phyloP scores from a whole-genome alignment of 2,113 vertebrate genomes.

The Carassius auratus region DNA sequence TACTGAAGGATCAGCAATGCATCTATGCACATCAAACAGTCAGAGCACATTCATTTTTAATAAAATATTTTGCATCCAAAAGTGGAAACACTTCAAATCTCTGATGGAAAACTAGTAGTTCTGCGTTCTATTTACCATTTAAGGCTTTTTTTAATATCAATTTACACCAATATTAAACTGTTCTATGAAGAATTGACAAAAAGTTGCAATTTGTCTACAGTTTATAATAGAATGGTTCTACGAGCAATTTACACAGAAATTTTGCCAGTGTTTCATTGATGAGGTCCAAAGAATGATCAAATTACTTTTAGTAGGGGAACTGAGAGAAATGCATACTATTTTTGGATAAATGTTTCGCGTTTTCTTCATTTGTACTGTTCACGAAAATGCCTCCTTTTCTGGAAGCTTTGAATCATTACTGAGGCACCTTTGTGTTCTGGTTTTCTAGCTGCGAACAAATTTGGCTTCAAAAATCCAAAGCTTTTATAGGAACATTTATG shows the following conservation, averaged over 20 bases:
- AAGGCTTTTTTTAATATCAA: background rate
- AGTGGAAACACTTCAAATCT: too few relatives aligned
- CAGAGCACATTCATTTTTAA: too few relatives aligned
- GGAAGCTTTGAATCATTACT: constrained; percentile 81
- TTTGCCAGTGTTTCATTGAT: background rate
- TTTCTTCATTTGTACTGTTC: constrained; percentile 73
- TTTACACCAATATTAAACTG: too few relatives aligned
- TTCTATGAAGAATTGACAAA: background rate
- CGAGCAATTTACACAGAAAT: background rate
- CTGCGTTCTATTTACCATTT: too few relatives aligned
- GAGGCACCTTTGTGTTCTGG: constrained; percentile 82
- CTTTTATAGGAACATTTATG: constrained; percentile 89
- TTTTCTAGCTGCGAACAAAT: constrained; percentile 74
- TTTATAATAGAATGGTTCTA: background rate
- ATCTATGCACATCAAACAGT: too few relatives aligned
- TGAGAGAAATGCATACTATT: constrained; percentile 47
- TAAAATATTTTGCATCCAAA: too few relatives aligned
- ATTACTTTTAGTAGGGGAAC: constrained; percentile 37
- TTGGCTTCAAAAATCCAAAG: constrained; percentile 59
- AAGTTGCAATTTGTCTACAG: background rate
- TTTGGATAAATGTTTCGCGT: constrained; percentile 70
- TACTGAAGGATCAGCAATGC: too few relatives aligned
- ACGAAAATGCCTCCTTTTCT: constrained; percentile 79
- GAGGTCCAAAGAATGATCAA: constrained; percentile 9
- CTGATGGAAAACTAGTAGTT: too few relatives aligned